Evolutionary conservation across 2,888 invertebrate species (phyloP), one percentile per base, ranked within the genome.

Genomic region (Subacronicta megacephala): DNA sequence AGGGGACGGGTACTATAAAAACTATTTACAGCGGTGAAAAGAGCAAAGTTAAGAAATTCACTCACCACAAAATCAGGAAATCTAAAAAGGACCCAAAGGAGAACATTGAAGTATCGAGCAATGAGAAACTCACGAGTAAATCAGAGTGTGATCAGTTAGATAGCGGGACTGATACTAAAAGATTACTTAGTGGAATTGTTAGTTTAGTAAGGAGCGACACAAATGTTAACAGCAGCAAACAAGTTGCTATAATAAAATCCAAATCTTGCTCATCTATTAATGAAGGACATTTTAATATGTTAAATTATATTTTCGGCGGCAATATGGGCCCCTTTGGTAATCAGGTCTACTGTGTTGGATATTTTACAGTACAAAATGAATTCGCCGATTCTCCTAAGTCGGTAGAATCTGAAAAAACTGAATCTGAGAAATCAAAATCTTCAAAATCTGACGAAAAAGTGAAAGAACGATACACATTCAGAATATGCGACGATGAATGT

Each of bases 321-420:
- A 65, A 57, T 10, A 65, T 59, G 17, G 79, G 75, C 10, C 69
- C 76, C 10, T 82, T 79, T 53, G 78, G 81, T 3, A 87, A 87
- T 51, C 75, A 80, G 67, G 80, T 88, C 12, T 91, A 90, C 62
- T 89, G 78, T 63, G 90, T 93, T 1, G 83, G 83, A 31, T 93
- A 92, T 76, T 89, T 87, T 70, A 90, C 88, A 20, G 87, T 92
- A 29, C 79, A 87, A 69, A 86, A 82, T 36, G 79, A 84, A 49
- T 71, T 77, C 1, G 54, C 64, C 3, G 68, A 70, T 7, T 52
- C 70, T 7, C 54, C 42, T 26, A 43, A 36, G 13, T 16, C 50
- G 10, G 40, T 26, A 41, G 49, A 45, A 15, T 51, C 61, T 17
- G 42, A 16, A 12, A 47, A 13, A 23, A 17, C 62, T 3, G 35